A percentile compares a stretch with the other conserved stretches of the same genome.
Evolutionary conservation across 2,113 vertebrate genomes (phyloP).

Genomic region (Macaca mulatta): DNA sequence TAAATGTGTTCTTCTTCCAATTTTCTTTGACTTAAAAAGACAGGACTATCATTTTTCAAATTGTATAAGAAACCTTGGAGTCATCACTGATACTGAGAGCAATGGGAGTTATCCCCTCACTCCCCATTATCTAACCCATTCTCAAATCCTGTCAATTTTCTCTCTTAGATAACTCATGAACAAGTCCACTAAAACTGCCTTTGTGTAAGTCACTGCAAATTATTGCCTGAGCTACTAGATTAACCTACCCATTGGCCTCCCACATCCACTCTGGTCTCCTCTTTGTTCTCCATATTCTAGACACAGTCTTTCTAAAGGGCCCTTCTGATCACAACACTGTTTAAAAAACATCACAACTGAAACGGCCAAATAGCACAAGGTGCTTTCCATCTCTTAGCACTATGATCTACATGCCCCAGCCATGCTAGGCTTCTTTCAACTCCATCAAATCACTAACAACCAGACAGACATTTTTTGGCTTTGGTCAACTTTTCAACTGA

Average conservation of each 20-base stretch:
- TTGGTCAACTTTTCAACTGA: not conserved
- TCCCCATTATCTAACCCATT: not conserved
- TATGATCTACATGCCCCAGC: not conserved
- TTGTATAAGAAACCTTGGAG: not conserved
- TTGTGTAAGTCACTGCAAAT: not conserved
- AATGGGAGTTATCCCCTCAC: not conserved
- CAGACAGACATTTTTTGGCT: not conserved
- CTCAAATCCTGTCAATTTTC: not conserved
- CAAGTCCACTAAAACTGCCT: not conserved
- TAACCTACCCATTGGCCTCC: not conserved
- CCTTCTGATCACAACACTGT: not conserved
- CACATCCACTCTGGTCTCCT: not conserved
- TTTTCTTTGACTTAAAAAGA: not conserved
- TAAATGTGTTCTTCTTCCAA: not conserved
- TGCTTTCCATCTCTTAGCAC: not conserved
- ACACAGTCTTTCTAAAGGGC: not conserved
- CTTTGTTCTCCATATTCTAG: not conserved
- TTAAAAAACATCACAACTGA: not conserved
- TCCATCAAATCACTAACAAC: not conserved
- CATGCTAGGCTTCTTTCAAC: not conserved
- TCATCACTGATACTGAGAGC: not conserved
- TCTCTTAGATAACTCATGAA: not conserved
- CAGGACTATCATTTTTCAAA: not conserved
- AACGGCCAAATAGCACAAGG: not conserved
- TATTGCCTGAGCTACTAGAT: not conserved